Base-by-base conservation (phyloP, 2,888 invertebrate species). In the Scaptomyza caliginosa region DNA sequence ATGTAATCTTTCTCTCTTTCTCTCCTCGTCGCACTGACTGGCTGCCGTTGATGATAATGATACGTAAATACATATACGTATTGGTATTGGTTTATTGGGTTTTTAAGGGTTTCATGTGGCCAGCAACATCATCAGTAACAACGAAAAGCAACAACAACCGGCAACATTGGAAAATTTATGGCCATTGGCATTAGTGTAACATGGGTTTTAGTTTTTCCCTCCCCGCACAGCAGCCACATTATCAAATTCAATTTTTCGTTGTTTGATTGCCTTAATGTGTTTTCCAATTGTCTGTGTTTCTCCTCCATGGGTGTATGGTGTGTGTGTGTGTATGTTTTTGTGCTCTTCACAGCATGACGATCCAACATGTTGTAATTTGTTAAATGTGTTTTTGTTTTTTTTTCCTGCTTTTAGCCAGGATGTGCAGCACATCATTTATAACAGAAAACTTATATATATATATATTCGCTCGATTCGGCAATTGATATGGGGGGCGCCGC, bases 201-300 rank as follows among this genome's bases (percentile, higher is more conserved):
- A 80, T 80, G 70, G 86, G 65, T 79, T 79, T 81, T 70, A 73
- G 67, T 80, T 70, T 60, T 79, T 32, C 71, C 19, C 48, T 24
- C 24, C 11, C 13, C 13, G 4, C n/a, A 11, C 36, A 36, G 24
- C 51, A 34, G 48, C 52, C 36, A 64, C 83, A 87, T 87, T 83
- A 82, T 87, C 79, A 83, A 82, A 77, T 84, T 84, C 88, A 87
- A 84, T 84, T 84, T 83, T 87, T 71, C 78, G 76, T 80, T 76
- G 74, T 77, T 77, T 81, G 82, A 86, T 83, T 79, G 80, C 80
- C 74, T 59, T 85, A 85, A 85, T 85, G 84, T 83, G 63, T 85
- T 88, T 85, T 86, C 80, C 86, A 82, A 81, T 77, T 84, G 81
- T 77, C 56, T 85, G 54, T 34, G 38, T 48, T n/a, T 62, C 38